phyloP scores from a whole-genome alignment of 2,797 vertebrate genomes.

The Chrosomus eos region DNA sequence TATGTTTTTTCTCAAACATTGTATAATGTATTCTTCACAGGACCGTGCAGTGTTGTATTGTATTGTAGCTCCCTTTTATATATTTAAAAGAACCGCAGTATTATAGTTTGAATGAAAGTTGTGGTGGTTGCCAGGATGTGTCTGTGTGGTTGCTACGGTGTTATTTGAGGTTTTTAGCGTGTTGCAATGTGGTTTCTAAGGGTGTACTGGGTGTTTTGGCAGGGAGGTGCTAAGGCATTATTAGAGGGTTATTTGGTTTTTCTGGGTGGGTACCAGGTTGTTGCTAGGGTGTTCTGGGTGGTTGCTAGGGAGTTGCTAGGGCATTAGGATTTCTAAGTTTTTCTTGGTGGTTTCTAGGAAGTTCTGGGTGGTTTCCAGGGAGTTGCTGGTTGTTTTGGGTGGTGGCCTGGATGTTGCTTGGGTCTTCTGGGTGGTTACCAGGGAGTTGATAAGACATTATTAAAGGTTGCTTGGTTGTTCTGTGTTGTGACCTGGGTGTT shows the following conservation, averaged over 20 bases:
- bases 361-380: background rate
- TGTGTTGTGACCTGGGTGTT: background rate
- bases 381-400: background rate
- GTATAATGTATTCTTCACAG: background rate
- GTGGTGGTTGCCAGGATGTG: too few relatives aligned
- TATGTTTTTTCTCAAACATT: background rate
- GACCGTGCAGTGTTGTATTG: background rate
- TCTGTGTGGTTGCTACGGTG: too few relatives aligned
- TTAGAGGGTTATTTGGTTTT: background rate
- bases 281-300: too few relatives aligned
- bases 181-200: background rate
- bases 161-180: background rate
- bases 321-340: background rate
- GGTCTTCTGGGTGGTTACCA: background rate
- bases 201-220: background rate
- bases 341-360: background rate
- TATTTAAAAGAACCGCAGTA: background rate
- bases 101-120: background rate
- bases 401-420: background rate
- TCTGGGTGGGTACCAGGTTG: background rate
- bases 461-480: background rate
- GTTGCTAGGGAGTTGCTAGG: too few relatives aligned
- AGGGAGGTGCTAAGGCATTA: background rate
- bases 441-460: background rate
- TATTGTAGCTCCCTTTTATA: background rate